Evolutionary conservation across 2,113 vertebrate species (phyloP), one percentile per base, ranked within the genome.

Genomic region (Saccopteryx bilineata): DNA sequence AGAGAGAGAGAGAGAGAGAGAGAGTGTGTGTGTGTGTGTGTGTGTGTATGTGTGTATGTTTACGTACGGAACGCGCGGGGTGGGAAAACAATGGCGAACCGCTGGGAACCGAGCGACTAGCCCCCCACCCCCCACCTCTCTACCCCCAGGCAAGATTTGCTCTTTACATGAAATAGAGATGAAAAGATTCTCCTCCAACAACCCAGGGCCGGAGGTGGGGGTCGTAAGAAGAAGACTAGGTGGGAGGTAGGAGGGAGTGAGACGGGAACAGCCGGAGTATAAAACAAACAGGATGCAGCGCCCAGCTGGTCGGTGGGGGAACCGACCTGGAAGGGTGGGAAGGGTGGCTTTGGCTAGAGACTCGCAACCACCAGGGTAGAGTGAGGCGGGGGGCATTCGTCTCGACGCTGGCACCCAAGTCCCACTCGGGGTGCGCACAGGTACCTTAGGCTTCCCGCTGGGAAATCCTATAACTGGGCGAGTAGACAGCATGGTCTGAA

Each of bases 1-100:
- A 39, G 39, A 10, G 18, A 33, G 58, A 54, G 52, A 46, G 52
- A 17, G 15, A 23, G 56, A 10, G n/a, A 10, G n/a, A 9, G 68
- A 48, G 86, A 12, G 39, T 3, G 63, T 11, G 63, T 5, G 60
- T n/a, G 65, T 13, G 52, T 8, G 13, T 18, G 74, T 56, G 86
- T 17, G 68, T 14, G 52, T 56, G 74, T 54, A 66, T 31, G 75
- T 46, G 92, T 75, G 93, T 96, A 87, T 96, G 97, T 98, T 98
- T 97, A 97, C 95, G 96, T 87, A 90, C 81, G 31, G 97, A 96
- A 86, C 92, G 95, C 95, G 95, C 96, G 95, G 92, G 86, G 96
- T 95, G 96, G 96, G 97, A 98, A 97, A 98, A 98, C 97, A 98
- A 98, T 97, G 96, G 97, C 97, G 96, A 98, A 93, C 96, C 66